Evolutionary conservation across 1,140 invertebrate genomes (phyloP).

Genomic region (Dinoponera quadriceps): DNA sequence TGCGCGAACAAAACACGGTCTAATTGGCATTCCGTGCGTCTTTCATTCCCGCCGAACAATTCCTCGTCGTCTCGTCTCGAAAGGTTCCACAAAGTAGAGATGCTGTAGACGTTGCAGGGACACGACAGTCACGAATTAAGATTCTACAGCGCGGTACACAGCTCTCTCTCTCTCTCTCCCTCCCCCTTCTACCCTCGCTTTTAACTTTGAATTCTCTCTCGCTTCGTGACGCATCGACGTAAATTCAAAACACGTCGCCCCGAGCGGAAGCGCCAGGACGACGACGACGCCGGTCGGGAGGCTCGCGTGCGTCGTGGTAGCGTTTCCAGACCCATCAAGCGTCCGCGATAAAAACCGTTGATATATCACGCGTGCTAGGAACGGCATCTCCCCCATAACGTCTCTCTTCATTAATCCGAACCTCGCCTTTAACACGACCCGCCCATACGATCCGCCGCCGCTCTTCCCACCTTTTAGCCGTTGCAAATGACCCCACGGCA

Average conservation of each 20-base stretch:
- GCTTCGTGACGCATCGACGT: slow-evolving; percentile 70
- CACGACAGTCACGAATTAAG: slow-evolving; percentile 66
- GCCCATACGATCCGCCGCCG: slow-evolving; percentile 30
- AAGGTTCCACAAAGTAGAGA: slow-evolving; percentile 9
- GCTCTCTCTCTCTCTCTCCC: not conserved
- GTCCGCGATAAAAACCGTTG: slow-evolving; percentile 65
- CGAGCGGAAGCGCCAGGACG: slow-evolving; percentile 51
- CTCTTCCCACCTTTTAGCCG: slow-evolving; percentile 28
- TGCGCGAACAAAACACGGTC: slow-evolving; percentile 25
- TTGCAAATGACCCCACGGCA: slow-evolving; percentile 56
- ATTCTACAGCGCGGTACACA: slow-evolving; percentile 42
- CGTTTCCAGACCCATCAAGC: slow-evolving; percentile 62
- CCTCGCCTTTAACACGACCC: slow-evolving; percentile 50
- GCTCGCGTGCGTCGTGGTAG: slow-evolving; percentile 66
- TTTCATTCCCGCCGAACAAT: slow-evolving; percentile 42
- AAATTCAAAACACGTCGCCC: slow-evolving; percentile 69
- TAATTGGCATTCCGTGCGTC: slow-evolving; percentile 36
- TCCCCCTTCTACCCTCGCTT: no score
- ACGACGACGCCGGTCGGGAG: slow-evolving; percentile 13
- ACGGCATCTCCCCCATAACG: slow-evolving; percentile 67
- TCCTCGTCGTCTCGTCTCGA: slow-evolving; percentile 21
- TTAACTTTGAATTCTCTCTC: slow-evolving; percentile 61
- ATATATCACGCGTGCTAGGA: slow-evolving; percentile 63
- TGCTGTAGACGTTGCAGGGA: slow-evolving; percentile 11
- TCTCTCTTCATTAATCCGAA: slow-evolving; percentile 73